These are phyloP conservation scores for Dorcus parallelipipedus DNA, from an alignment of 2,888 invertebrate species.

Conservation along the genomic window DNA sequence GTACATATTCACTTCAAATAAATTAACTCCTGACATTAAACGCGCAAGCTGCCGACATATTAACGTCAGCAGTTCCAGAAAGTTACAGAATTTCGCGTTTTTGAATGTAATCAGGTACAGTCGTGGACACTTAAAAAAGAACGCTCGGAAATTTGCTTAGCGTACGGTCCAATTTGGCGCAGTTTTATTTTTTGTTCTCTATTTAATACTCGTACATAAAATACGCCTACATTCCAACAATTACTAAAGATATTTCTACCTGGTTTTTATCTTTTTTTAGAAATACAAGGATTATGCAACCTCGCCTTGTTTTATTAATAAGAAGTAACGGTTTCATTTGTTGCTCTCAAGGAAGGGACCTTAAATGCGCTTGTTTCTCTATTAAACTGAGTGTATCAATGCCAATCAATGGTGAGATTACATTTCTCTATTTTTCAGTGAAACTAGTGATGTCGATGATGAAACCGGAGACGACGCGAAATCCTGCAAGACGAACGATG, in stretches of 20 bases:
- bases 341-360: too few species aligned
- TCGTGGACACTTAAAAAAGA: neutral
- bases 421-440: constrained; percentile 44
- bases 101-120: neutral
- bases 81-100: neutral
- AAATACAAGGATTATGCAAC: neutral
- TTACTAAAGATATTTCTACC: neutral
- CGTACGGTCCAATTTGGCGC: too few species aligned
- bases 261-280: neutral
- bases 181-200: too few species aligned
- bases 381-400: too few species aligned
- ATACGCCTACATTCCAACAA: neutral
- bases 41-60: too few species aligned
- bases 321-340: too few species aligned
- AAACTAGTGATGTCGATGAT: constrained; percentile 61
- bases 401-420: too few species aligned
- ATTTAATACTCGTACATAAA: neutral
- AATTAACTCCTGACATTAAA: too few species aligned
- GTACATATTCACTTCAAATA: too few species aligned
- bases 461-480: constrained; percentile 67
- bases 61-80: neutral
- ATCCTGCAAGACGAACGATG: constrained; percentile 63
- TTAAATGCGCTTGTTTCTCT: too few species aligned
- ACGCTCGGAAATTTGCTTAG: too few species aligned
- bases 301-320: neutral